Percentiles rank a stretch among this genome's conserved stretches.
Evolutionary conservation across 2,797 vertebrate genomes (phyloP).

Genomic region (Enteromius treurensis): DNA sequence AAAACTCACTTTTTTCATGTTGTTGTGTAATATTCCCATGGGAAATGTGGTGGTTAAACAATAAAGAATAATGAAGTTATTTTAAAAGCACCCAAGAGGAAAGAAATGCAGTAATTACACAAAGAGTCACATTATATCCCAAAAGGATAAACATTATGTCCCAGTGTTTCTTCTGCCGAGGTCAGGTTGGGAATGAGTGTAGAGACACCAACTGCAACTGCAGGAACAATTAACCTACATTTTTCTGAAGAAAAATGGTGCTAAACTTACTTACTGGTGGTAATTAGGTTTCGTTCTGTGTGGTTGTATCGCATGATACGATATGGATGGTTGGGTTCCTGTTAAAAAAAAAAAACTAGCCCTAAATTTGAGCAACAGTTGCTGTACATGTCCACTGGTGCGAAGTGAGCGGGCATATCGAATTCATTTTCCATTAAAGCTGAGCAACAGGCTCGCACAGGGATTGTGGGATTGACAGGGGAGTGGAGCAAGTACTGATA

Average conservation of each 20-base stretch:
- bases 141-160: constrained; percentile 7
- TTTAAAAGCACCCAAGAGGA: constrained; percentile 23
- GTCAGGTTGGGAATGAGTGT: not conserved
- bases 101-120: not conserved
- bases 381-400: constrained; percentile 1
- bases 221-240: not conserved
- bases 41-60: not conserved
- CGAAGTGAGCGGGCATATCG: not conserved
- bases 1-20: not conserved
- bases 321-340: not conserved
- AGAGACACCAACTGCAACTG: not conserved
- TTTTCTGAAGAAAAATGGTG: not conserved
- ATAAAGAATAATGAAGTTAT: not conserved
- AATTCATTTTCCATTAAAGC: constrained; percentile 7
- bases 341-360: not conserved
- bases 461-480: constrained; percentile 23
- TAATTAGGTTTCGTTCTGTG: not conserved
- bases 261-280: not conserved
- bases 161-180: not conserved
- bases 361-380: not conserved
- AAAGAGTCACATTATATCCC: not conserved
- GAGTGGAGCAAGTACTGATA: not conserved
- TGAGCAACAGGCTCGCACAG: not conserved
- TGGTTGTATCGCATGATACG: not conserved
- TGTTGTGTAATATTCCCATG: not conserved